Evolutionary conservation across 2,113 vertebrate genomes (phyloP), one percentile per base, ranked within the genome.

Genomic region (Anarrhichthys ocellatus): DNA sequence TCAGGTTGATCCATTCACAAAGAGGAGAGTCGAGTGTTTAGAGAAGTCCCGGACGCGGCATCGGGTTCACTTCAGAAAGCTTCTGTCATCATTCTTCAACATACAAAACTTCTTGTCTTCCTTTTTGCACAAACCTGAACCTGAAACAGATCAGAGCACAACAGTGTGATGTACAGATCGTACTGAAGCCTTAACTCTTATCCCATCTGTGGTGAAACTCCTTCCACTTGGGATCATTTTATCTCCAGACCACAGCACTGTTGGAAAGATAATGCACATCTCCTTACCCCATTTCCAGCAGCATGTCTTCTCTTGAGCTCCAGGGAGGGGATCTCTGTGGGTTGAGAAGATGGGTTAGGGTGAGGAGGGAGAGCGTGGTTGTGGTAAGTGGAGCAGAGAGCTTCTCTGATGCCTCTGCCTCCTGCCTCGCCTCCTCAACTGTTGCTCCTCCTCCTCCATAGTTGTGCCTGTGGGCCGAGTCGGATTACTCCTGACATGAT

Each of bases 401-500:
- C 90, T 83, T 84, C 87, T 90, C 88, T 83, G 91, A 90, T 92
- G 85, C 92, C 84, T 92, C 85, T 79, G 87, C 76, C 80, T 90
- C 73, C 80, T 89, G 82, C 84, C 85, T 78, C 87, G 79, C 92
- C 85, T 78, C 80, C 82, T 86, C 83, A 93, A 92, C 90, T 91
- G 88, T 93, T 92, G 91, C 92, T 93, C 86, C 91, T 90, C 92
- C 91, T 92, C 92, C 92, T 93, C 93, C 85, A 82, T 84, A 91
- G 87, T 92, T 92, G 89, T 88, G 85, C 91, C 89, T 85, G 88
- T 89, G 91, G 92, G 89, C 88, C 91, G 91, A 94, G 87, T 95
- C 95, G 89, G 94, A 95, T 95, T 95, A 95, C 94, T 89, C 83
- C 87, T 92, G 93, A 94, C 90, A 92, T 94, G 88, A 91, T 95